Percentiles rank a stretch among this genome's conserved stretches.
phyloP scores from a whole-genome alignment of 2,888 invertebrate species.

The Ochlodes sylvanus region DNA sequence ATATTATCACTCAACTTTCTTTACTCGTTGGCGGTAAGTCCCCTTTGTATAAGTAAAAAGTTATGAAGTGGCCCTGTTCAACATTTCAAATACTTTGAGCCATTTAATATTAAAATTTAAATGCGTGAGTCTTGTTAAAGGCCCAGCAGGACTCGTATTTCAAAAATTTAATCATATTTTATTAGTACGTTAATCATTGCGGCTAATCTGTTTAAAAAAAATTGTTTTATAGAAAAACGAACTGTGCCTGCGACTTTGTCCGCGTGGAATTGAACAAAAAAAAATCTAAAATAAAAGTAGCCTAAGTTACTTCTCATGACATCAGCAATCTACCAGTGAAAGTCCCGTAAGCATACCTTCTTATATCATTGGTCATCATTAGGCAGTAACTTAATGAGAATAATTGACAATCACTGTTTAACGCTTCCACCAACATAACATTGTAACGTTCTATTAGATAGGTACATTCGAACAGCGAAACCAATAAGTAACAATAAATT shows the following conservation, averaged over 20 bases:
- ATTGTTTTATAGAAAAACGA: no score
- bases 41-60: constrained; percentile 22
- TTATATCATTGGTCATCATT: no score
- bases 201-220: neutral
- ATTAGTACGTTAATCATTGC: neutral
- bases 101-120: constrained; percentile 30
- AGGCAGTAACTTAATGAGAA: no score
- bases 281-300: no score
- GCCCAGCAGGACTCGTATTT: constrained; percentile 20
- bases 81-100: constrained; percentile 25
- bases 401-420: neutral
- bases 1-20: constrained; percentile 9
- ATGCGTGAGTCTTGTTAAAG: constrained; percentile 19
- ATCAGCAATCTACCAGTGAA: no score
- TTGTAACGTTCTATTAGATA: neutral
- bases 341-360: no score
- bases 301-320: no score
- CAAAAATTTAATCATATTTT: constrained; percentile 19
- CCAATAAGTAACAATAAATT: constrained; percentile 26
- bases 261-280: no score
- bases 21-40: constrained; percentile 15
- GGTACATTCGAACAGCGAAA: constrained; percentile 13
- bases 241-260: no score
- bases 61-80: constrained; percentile 16
- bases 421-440: neutral